Percentiles rank a stretch among this genome's conserved stretches.
phyloP scores from a whole-genome alignment of 2,888 invertebrate genomes.

The Xanthorhoe spadicearia region DNA sequence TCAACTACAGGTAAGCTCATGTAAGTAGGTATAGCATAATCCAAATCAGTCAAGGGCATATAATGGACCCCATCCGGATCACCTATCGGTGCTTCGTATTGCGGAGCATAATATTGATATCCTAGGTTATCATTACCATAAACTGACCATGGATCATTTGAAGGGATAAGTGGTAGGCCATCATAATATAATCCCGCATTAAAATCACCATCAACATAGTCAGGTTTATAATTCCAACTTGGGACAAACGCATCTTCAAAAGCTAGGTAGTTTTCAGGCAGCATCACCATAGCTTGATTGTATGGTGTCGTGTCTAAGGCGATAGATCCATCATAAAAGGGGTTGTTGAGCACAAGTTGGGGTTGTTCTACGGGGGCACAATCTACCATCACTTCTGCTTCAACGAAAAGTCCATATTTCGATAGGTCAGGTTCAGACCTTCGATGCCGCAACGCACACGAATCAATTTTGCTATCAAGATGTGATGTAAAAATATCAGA shows the following conservation, averaged over 20 bases:
- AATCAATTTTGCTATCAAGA: slow-evolving; percentile 60
- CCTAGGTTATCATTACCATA: slow-evolving; percentile 67
- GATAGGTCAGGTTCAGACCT: slow-evolving; percentile 79
- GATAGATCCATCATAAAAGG: slow-evolving; percentile 79
- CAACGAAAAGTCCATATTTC: slow-evolving; percentile 72
- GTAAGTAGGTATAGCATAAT: slow-evolving; percentile 75
- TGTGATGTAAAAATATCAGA: slow-evolving; percentile 68
- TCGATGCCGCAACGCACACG: slow-evolving; percentile 59
- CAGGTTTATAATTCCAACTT: slow-evolving; percentile 75
- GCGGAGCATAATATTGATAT: slow-evolving; percentile 72
- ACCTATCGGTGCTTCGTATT: slow-evolving; percentile 64
- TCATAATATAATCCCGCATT: slow-evolving; percentile 72
- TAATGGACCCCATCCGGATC: slow-evolving; percentile 69
- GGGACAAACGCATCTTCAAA: slow-evolving; percentile 83
- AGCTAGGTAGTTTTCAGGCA: slow-evolving; percentile 81
- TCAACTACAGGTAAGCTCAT: slow-evolving; percentile 73
- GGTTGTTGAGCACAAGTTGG: slow-evolving; percentile 79
- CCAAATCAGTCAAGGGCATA: slow-evolving; percentile 77
- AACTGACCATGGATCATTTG: slow-evolving; percentile 78
- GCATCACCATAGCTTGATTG: slow-evolving; percentile 67
- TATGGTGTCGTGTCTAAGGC: slow-evolving; percentile 66
- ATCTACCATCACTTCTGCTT: slow-evolving; percentile 72
- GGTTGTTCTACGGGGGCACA: slow-evolving; percentile 65
- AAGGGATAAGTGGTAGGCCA: slow-evolving; percentile 71
- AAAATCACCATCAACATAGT: slow-evolving; percentile 63